Evolutionary conservation across 2,113 vertebrate genomes (phyloP).

Genomic region (Chaetops frenatus): DNA sequence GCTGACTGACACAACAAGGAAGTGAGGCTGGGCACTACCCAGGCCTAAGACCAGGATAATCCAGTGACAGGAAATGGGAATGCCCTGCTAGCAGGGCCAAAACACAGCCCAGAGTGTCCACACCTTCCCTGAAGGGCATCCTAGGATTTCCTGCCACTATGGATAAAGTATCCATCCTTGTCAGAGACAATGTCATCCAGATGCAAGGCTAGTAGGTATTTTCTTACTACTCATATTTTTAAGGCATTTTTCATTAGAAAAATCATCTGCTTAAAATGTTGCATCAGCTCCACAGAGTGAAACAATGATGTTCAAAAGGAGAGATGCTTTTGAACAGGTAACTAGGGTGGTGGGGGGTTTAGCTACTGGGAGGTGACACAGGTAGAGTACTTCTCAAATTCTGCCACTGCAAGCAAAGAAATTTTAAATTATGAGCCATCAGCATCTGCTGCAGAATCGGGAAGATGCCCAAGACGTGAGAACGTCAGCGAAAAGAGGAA

Average conservation of each 20-base stretch:
- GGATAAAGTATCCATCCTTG: not conserved
- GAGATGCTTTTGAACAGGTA: not conserved
- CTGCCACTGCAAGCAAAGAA: not conserved
- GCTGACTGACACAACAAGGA: fast-evolving
- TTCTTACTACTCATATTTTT: not conserved
- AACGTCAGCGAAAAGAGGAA: fast-evolving
- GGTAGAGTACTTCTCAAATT: not conserved
- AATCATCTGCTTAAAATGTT: not conserved
- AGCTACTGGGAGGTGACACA: not conserved
- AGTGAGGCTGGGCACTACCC: not conserved
- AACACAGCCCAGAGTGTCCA: not conserved
- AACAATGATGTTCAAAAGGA: not conserved
- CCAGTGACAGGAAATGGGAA: not conserved
- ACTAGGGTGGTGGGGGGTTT: no score
- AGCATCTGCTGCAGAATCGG: not conserved
- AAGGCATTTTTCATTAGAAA: not conserved
- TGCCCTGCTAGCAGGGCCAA: not conserved
- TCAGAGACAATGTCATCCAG: not conserved
- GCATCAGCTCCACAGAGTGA: not conserved
- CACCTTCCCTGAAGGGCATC: not conserved
- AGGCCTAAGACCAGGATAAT: not conserved
- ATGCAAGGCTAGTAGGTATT: fast-evolving
- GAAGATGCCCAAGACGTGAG: not conserved
- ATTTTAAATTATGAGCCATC: not conserved
- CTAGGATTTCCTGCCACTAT: not conserved